phyloP scores from a whole-genome alignment of 2,888 invertebrate species.

The Stramonita haemastoma region DNA sequence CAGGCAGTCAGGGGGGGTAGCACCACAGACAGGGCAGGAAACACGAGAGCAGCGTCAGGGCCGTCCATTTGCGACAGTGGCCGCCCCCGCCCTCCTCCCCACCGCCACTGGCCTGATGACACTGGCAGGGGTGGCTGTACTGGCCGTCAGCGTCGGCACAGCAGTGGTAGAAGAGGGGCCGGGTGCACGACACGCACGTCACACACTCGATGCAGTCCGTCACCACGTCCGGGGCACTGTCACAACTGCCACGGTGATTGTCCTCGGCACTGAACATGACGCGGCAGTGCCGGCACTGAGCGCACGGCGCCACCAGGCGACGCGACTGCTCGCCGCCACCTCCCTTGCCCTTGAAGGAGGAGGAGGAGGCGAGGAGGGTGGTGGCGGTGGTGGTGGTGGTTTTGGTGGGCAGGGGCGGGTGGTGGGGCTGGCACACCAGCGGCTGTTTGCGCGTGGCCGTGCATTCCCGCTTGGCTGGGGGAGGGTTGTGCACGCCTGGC shows the following conservation, averaged over 20 bases:
- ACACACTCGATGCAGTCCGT: slow-evolving; percentile 88
- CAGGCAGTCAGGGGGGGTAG: slow-evolving; percentile 90
- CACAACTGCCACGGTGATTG: slow-evolving; percentile 88
- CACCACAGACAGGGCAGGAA: slow-evolving; percentile 96
- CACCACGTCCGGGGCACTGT: slow-evolving; percentile 88
- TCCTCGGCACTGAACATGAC: slow-evolving; percentile 86
- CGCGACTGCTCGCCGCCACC: slow-evolving; percentile 56
- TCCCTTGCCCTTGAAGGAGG: slow-evolving; percentile 58
- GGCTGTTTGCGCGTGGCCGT: slow-evolving; percentile 61
- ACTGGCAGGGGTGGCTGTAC: slow-evolving; percentile 86
- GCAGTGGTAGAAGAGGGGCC: slow-evolving; percentile 95
- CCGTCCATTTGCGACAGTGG: slow-evolving; percentile 87
- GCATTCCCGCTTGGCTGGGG: slow-evolving; percentile 68
- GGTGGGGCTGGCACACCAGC: slow-evolving; percentile 35
- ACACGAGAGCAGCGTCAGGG: slow-evolving; percentile 89
- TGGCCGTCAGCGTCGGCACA: slow-evolving; percentile 94
- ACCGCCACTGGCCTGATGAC: too few species aligned
- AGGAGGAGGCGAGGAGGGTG: too few species aligned
- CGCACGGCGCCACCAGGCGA: slow-evolving; percentile 58
- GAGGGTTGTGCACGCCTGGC: slow-evolving; percentile 66
- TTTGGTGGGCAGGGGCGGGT: slow-evolving; percentile 76
- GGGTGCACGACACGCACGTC: slow-evolving; percentile 92
- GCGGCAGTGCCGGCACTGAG: slow-evolving; percentile 79
- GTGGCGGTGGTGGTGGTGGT: slow-evolving; percentile 52
- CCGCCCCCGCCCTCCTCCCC: slow-evolving; percentile 78